A percentile compares a stretch with the other conserved stretches of the same genome.
Evolutionary conservation across 2,797 vertebrate genomes (phyloP).

Genomic region (Sebastiscus albofasciatus): DNA sequence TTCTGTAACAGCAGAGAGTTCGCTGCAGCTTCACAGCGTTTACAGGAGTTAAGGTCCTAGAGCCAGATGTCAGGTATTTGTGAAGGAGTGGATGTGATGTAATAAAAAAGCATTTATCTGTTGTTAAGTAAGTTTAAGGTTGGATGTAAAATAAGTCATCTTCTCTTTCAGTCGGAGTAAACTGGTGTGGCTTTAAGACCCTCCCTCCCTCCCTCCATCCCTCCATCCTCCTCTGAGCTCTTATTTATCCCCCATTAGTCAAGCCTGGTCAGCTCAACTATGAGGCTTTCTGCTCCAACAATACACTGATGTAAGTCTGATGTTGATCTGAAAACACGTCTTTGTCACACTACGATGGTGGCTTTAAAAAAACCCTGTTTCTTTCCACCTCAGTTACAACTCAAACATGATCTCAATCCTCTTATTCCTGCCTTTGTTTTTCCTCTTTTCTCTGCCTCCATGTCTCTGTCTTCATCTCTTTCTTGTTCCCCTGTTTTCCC

Average conservation of each 20-base stretch:
- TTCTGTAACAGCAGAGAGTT: too few species aligned
- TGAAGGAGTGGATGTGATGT: not conserved
- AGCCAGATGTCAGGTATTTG: not conserved
- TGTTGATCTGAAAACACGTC: constrained; percentile 37
- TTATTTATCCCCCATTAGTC: constrained; percentile 68
- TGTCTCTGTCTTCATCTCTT: not conserved
- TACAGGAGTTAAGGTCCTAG: not conserved
- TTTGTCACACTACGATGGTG: constrained; percentile 29
- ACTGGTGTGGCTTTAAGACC: constrained; percentile 22
- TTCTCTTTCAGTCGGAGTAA: not conserved
- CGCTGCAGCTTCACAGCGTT: not conserved
- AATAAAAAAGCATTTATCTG: not conserved
- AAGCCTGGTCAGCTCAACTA: constrained; percentile 49
- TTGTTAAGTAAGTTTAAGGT: not conserved
- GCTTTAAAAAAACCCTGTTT: not conserved
- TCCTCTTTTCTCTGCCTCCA: not conserved
- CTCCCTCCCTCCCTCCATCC: constrained; percentile 19
- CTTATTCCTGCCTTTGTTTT: not conserved
- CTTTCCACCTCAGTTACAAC: not conserved
- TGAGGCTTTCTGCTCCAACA: constrained; percentile 51
- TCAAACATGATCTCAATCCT: not conserved
- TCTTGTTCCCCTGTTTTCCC: not conserved
- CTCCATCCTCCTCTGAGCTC: constrained; percentile 30
- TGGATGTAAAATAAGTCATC: not conserved
- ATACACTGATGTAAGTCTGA: constrained; percentile 47